A percentile compares a stretch with the other conserved stretches of the same genome.
These are phyloP conservation scores for Choreutis nemorana DNA, from an alignment of 2,888 invertebrate species.

Conservation along the genomic window DNA sequence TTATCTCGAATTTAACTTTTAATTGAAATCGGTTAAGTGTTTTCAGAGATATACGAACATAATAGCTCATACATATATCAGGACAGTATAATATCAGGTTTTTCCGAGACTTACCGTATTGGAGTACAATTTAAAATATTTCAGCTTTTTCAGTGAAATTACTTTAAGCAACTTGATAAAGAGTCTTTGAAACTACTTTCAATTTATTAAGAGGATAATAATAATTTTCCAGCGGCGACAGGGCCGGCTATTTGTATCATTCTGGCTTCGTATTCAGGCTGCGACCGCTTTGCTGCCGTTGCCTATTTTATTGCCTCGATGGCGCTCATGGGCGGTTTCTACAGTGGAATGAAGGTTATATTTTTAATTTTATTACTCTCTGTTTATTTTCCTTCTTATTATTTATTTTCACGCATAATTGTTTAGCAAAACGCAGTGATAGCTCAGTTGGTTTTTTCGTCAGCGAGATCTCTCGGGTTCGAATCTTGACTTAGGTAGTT, in stretches of 20 bases:
- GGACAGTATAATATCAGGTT: no score
- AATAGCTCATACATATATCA: not conserved
- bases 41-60: not conserved
- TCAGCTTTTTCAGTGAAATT: no score
- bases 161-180: no score
- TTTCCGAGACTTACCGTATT: no score
- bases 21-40: not conserved
- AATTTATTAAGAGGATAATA: no score
- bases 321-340: slow-evolving; percentile 76
- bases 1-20: not conserved
- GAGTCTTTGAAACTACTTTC: no score
- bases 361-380: not conserved
- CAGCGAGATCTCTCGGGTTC: no score
- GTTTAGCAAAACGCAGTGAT: no score
- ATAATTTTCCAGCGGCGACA: slow-evolving; percentile 66
- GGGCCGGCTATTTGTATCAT: slow-evolving; percentile 72
- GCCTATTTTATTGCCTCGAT: slow-evolving; percentile 71
- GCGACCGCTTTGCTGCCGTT: slow-evolving; percentile 60
- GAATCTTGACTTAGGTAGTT: no score
- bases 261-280: slow-evolving; percentile 70
- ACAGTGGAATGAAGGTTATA: slow-evolving; percentile 71
- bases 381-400: not conserved
- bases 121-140: no score
- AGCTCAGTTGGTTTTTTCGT: no score
- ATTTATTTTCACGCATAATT: not conserved